phyloP scores from a whole-genome alignment of 2,888 invertebrate genomes.

The Ctenicera cuprea region DNA sequence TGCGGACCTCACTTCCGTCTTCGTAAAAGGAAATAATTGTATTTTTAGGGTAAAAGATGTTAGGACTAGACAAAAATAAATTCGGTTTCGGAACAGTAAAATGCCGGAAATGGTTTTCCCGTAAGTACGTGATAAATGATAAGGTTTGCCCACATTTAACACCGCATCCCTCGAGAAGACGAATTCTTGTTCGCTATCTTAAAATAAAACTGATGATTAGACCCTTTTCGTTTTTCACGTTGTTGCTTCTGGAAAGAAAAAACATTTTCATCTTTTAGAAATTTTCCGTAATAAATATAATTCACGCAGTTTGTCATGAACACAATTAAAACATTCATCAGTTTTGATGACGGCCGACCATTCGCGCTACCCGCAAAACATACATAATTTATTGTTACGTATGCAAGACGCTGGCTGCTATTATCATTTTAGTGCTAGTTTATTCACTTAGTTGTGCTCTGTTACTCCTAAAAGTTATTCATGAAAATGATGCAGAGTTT shows the following conservation, averaged over 20 bases:
- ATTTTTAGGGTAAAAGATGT: conserved; percentile 9
- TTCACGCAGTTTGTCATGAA: not conserved
- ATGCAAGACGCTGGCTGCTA: conserved; percentile 5
- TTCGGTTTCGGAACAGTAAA: conserved; percentile 13
- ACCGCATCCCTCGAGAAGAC: conserved; percentile 13
- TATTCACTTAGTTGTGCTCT: not conserved
- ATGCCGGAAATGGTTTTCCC: conserved; percentile 20
- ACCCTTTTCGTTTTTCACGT: conserved; percentile 1
- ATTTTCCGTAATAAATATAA: not conserved
- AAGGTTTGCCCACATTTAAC: conserved; percentile 10
- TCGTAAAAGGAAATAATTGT: conserved; percentile 8
- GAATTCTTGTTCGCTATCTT: conserved; percentile 5
- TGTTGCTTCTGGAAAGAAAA: not conserved
- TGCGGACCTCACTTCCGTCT: not conserved
- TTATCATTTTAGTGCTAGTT: conserved; percentile 1
- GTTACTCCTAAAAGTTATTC: not conserved
- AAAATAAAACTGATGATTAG: conserved; percentile 16
- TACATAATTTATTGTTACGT: conserved; percentile 9
- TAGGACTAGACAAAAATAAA: conserved; percentile 10
- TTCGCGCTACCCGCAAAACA: conserved; percentile 8
- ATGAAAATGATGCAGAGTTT: not conserved
- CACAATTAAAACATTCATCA: conserved; percentile 21
- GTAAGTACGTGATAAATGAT: conserved; percentile 19
- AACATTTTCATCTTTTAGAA: not conserved
- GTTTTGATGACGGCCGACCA: conserved; percentile 3